These are phyloP conservation scores for Pelusios castaneus DNA, from an alignment of 2,113 vertebrate genomes.

Conservation along the genomic window DNA sequence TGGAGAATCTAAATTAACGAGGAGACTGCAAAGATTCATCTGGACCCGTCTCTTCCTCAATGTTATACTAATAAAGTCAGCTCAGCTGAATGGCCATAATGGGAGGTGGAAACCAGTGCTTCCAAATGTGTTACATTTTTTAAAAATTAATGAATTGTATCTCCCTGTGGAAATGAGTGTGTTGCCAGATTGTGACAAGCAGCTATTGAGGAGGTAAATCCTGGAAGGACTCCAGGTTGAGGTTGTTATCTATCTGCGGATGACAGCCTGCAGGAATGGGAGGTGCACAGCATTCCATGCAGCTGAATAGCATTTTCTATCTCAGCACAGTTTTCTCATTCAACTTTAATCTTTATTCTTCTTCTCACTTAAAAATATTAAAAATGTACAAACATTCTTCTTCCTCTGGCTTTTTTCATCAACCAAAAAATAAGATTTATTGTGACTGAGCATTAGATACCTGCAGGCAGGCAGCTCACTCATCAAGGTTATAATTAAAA, in stretches of 20 bases:
- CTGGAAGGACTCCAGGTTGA: conserved; percentile 65
- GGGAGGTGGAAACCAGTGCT: conserved; percentile 50
- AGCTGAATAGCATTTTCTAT: neutral
- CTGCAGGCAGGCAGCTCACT: conserved; percentile 6
- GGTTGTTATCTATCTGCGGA: conserved; percentile 36
- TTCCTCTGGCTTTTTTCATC: conserved; percentile 43
- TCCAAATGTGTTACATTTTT: conserved; percentile 58
- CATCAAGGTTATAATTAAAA: conserved; percentile 38
- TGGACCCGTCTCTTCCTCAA: neutral
- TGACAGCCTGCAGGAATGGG: conserved; percentile 11
- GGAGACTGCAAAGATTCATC: conserved; percentile 4
- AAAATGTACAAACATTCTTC: neutral
- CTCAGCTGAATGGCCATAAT: conserved; percentile 46
- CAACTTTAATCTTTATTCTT: conserved; percentile 25
- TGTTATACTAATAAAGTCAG: conserved; percentile 44
- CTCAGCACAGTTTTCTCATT: conserved; percentile 25
- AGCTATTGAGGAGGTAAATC: conserved; percentile 58
- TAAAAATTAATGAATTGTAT: conserved; percentile 66
- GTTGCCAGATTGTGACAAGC: conserved; percentile 51
- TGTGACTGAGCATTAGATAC: conserved; percentile 36
- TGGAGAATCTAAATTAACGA: conserved; percentile 5
- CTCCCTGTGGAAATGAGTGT: conserved; percentile 54
- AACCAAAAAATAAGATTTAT: neutral
- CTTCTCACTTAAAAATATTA: conserved; percentile 17
- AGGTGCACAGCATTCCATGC: neutral